These are phyloP conservation scores for Prorops nasuta DNA, from an alignment of 1,140 invertebrate species.

Conservation along the genomic window DNA sequence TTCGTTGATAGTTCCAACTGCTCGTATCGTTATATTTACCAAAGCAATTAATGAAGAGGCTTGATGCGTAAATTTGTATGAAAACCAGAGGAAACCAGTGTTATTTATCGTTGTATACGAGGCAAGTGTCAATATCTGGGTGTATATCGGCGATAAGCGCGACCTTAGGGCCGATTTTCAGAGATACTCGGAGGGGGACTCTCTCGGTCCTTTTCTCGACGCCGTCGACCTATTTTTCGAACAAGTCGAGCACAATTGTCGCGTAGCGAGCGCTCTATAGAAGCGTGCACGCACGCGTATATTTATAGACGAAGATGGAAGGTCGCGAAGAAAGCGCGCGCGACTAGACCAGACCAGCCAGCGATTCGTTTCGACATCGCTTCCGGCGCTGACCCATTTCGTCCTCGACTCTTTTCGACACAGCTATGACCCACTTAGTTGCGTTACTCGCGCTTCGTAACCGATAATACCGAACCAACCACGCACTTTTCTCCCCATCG, in stretches of 20 bases:
- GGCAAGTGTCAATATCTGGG: too few species aligned
- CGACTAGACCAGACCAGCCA: constrained; percentile 21
- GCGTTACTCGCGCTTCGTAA: background rate
- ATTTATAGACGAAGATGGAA: constrained; percentile 41
- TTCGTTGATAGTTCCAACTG: too few species aligned
- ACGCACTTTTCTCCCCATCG: constrained; percentile 15
- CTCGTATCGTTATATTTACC: too few species aligned
- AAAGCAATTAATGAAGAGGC: too few species aligned
- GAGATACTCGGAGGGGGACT: too few species aligned
- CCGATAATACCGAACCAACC: constrained; percentile 20
- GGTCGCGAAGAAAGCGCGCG: constrained; percentile 46
- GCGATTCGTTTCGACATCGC: constrained; percentile 36
- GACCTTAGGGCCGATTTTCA: too few species aligned
- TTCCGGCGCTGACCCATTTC: constrained; percentile 44
- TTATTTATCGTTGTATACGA: too few species aligned
- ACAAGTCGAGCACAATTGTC: background rate
- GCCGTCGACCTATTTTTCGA: too few species aligned
- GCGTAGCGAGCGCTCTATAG: background rate
- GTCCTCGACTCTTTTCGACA: constrained; percentile 37
- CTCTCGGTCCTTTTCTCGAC: too few species aligned
- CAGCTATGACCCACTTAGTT: constrained; percentile 19
- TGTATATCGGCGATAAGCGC: too few species aligned
- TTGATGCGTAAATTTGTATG: too few species aligned
- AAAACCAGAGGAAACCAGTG: too few species aligned
- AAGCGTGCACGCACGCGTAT: constrained; percentile 14